Evolutionary conservation across 2,888 invertebrate species (phyloP), one percentile per base, ranked within the genome.

Genomic region (Autographa pulchrina): DNA sequence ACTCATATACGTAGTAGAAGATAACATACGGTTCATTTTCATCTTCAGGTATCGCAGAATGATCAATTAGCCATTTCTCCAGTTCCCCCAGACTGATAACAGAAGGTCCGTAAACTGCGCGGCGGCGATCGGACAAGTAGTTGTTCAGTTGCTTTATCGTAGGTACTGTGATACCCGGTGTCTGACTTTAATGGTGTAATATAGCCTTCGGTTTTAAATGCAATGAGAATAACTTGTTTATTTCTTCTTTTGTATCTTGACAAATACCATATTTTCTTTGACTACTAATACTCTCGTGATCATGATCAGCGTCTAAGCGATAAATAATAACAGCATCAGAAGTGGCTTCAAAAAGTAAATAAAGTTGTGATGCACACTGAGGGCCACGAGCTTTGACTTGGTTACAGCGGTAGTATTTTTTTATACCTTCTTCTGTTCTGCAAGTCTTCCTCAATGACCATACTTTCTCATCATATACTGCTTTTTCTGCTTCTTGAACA

Each of bases 181-280:
- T 72, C 32, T 65, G 41, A 8, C 20, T 48, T 35, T 67, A 74
- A 70, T 58, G 38, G 54, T 66, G 52, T 74, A 67, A 62, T 63
- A 74, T 74, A 70, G 66, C 65, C 69, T 74, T 70, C 6, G 73
- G 73, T 56, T 70, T 70, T 41, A 74, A 70, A 70, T 66, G 66
- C 16, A 74, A 18, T 31, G 65, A 59, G 59, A 66, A 70, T 52
- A 74, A 60, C 54, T 74, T 69, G 35, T 74, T 74, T n/a, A 74
- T 74, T 35, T 74, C 63, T 66, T 69, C 61, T 64, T 64, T 64
- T 64, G 63, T 64, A n/a, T 64, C 63, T 35, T 64, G 63, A 64
- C 63, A 64, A 18, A 64, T 64, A 18, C 63, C 63, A 35, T 64
- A 35, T 35, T 35, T n/a, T 56, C 35, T 64, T 56, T 64, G 54